Base-by-base conservation (phyloP, 2,113 vertebrate species). In the Vidua macroura region DNA sequence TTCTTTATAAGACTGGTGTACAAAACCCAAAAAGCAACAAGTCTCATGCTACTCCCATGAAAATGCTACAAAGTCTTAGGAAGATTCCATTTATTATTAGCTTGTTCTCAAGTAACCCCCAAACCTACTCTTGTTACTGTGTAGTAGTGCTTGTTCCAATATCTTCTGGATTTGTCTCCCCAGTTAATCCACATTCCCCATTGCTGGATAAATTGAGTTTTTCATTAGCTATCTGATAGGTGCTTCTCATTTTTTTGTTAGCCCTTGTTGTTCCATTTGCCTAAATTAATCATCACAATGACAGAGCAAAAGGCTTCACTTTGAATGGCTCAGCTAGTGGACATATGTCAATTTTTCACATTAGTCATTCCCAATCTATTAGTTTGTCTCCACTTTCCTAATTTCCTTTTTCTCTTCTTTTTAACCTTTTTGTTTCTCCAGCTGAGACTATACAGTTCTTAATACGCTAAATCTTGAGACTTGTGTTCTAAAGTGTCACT, bases 381-480 rank as follows among this genome's bases (percentile, higher is more conserved):
- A 12, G 15, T 35, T 35, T 66, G 15, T 37, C 13, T 77, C 10
- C 22, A 56, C 22, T 18, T 72, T 59, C 15, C 16, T 16, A 85
- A n/a, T 33, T 73, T 78, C 41, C 5, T 59, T 67, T n/a, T 72
- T 41, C 27, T 18, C 27, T 58, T 87, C 18, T n/a, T 85, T 69
- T 83, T 33, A 80, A 4, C 9, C 2, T 51, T 91, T 77, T 64
- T 33, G 5, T 63, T 18, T 27, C n/a, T 58, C 30, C 19, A 79
- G 23, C 17, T 64, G 16, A 70, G 31, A 62, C 15, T 51, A 23
- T 27, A 9, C 25, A 64, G 9, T 30, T 83, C 7, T 31, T 70
- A n/a, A 41, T 37, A 23, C 0, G 0, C 9, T 63, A 73, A 44
- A 49, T 59, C 25, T 53, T 55, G 17, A 76, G 23, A 51, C 2